Base-by-base conservation (phyloP, 2,888 invertebrate species). In the Lordiphosa fenestrarum region DNA sequence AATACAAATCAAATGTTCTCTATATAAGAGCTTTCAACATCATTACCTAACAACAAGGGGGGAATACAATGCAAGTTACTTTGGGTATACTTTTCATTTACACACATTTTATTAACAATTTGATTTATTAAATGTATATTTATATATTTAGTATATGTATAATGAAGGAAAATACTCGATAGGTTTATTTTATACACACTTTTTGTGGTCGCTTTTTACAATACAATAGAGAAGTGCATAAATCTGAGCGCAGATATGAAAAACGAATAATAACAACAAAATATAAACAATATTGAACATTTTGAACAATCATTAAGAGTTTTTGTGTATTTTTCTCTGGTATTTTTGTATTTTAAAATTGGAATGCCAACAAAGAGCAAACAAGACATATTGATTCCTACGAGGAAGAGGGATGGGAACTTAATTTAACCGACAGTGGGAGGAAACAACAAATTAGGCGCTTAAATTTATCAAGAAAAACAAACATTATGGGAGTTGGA, bases 291-390 rank as follows among this genome's bases (percentile, higher is more conserved):
- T 68, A 58, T 15, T 15, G 53, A 55, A 61, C 15, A 15, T 15
- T 15, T 15, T 63, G 62, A 61, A 60, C 56, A 62, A 59, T 47
- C 49, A 15, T 41, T 12, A 21, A 62, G 49, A 35, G 47, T 57
- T 47, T 55, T 38, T 51, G 30, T 52, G 38, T 69, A 46, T 68
- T 41, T 60, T 64, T 15, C 37, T 57, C 54, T 37, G 33, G 46
- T 54, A 50, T 63, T 53, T 69, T 35, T 54, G 56, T 50, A 52
- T n/a, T 25, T 53, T 21, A 57, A 58, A 49, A 80, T 55, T 64
- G 78, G 78, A 78, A 78, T 81, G 78, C 71, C 74, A 84, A 81
- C 69, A 67, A 70, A 66, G 63, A 72, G 75, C 62, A 55, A 69
- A 65, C 49, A 65, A 56, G 49, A 65, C 46, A 50, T 38, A 63